These are phyloP conservation scores for Megalops atlanticus DNA, from an alignment of 2,113 vertebrate species.

Conservation along the genomic window DNA sequence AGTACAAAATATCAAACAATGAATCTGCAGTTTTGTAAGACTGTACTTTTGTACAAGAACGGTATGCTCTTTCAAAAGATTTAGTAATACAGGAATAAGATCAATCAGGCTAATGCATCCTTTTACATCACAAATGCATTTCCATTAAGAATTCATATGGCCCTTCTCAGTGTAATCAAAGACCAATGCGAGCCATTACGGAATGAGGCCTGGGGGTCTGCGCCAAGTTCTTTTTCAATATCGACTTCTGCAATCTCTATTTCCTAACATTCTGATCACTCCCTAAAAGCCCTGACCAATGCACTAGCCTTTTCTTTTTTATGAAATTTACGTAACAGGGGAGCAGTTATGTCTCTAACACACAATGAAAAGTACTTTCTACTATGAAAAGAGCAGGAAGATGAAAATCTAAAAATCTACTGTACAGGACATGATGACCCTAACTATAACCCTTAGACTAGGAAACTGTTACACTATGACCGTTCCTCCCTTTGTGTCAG, in stretches of 20 bases:
- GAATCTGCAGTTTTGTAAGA: not conserved
- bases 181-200: conserved; percentile 47
- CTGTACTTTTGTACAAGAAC: conserved; percentile 25
- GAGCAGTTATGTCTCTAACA: not conserved
- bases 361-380: not conserved
- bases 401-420: not conserved
- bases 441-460: not conserved
- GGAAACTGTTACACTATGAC: not conserved
- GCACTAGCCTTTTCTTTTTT: not conserved
- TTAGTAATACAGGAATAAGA: conserved; percentile 35
- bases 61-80: conserved; percentile 30
- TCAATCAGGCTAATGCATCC: conserved; percentile 54
- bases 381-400: not conserved
- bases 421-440: not conserved
- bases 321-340: not conserved
- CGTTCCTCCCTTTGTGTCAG: too few species aligned
- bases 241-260: not conserved
- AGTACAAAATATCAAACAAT: not conserved
- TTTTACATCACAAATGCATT: conserved; percentile 46
- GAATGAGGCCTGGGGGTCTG: conserved; percentile 38
- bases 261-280: not conserved
- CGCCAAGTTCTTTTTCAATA: conserved; percentile 35
- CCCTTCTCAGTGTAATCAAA: conserved; percentile 44
- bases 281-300: not conserved
- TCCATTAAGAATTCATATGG: conserved; percentile 42